A percentile compares a stretch with the other conserved stretches of the same genome.
Conservation (phyloP, 1,140 invertebrate species). For the Bombyx mori region DNA sequence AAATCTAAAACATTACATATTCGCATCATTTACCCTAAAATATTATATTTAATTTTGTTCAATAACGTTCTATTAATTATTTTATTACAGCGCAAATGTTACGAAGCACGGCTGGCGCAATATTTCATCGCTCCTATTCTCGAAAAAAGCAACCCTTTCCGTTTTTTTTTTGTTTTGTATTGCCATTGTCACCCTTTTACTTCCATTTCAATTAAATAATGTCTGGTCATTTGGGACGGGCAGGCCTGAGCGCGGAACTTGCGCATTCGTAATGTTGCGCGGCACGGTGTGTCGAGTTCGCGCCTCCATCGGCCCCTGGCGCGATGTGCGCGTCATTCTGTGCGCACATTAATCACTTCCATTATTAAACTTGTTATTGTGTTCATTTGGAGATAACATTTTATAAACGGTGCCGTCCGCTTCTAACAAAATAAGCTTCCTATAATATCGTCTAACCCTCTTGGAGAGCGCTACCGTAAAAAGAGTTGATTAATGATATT, state of each 20-base stretch:
- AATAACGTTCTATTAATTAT: slow-evolving; percentile 5
- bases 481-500: slow-evolving; percentile 54
- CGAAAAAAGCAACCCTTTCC: slow-evolving; percentile 54
- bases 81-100: slow-evolving; percentile 56
- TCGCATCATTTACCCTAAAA: too few relatives aligned
- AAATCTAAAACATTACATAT: too few relatives aligned
- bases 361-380: slow-evolving; percentile 71
- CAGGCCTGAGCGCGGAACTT: slow-evolving; percentile 10
- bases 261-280: slow-evolving; percentile 14
- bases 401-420: slow-evolving; percentile 69
- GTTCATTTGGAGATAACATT: slow-evolving; percentile 67
- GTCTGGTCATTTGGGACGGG: slow-evolving; percentile 67
- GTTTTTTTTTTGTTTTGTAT: slow-evolving; percentile 55
- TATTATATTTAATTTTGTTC: too few relatives aligned
- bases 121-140: slow-evolving; percentile 56
- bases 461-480: slow-evolving; percentile 32
- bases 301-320: slow-evolving; percentile 44
- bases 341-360: slow-evolving; percentile 64
- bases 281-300: slow-evolving; percentile 34
- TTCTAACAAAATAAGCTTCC: slow-evolving; percentile 64
- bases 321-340: slow-evolving; percentile 64
- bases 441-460: slow-evolving; percentile 59
- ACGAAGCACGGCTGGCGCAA: slow-evolving; percentile 61
- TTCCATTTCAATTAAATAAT: slow-evolving; percentile 71
- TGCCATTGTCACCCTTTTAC: slow-evolving; percentile 70